phyloP scores from a whole-genome alignment of 1,140 invertebrate genomes.

The Drosophila lacertosa region DNA sequence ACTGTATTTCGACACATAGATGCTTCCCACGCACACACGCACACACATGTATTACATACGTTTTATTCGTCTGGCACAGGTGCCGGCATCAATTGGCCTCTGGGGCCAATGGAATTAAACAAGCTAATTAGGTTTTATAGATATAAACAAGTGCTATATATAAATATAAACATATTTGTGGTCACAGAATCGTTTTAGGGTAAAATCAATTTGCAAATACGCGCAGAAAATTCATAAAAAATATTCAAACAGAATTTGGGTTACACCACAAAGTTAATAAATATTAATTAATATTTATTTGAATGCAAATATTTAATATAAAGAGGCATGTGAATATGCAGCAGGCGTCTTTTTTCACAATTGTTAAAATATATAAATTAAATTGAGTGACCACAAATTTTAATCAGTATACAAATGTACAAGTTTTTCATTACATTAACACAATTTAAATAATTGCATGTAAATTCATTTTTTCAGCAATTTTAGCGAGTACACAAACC shows the following conservation, averaged over 20 bases:
- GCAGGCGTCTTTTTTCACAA: too few relatives aligned
- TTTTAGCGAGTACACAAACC: not conserved
- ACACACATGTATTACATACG: not conserved
- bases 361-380: too few relatives aligned
- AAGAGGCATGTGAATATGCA: too few relatives aligned
- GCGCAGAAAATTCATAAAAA: not conserved
- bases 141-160: conserved; percentile 20
- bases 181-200: conserved; percentile 33
- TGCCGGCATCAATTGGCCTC: conserved; percentile 42
- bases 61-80: conserved; percentile 28
- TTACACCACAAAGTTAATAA: too few relatives aligned
- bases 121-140: conserved; percentile 72
- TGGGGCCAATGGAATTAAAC: conserved; percentile 55
- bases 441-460: too few relatives aligned
- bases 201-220: not conserved
- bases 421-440: too few relatives aligned
- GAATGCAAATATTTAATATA: too few relatives aligned
- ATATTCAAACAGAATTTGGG: not conserved
- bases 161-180: conserved; percentile 36
- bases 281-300: too few relatives aligned
- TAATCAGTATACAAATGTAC: too few relatives aligned
- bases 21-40: conserved; percentile 8
- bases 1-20: conserved; percentile 1
- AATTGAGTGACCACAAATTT: too few relatives aligned
- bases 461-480: not conserved